Evolutionary conservation across 2,113 vertebrate species (phyloP), one percentile per base, ranked within the genome.

Genomic region (Leptobrachium leishanense): DNA sequence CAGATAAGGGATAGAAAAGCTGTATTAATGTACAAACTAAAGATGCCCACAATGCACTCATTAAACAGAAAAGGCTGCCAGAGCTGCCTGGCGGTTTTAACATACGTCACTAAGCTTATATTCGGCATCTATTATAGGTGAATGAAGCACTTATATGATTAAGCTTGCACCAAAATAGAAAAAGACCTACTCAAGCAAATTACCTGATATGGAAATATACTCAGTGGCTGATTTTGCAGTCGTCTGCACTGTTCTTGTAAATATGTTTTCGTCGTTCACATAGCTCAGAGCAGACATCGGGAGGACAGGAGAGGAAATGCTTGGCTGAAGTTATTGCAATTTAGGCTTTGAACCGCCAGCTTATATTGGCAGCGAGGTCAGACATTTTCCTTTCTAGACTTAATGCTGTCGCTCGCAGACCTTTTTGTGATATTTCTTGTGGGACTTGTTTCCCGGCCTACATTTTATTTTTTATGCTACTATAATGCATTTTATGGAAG

Each of bases 341-440:
- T 89, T 86, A 82, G 84, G 11, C 82, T 66, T 85, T 87, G 85
- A 64, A 75, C 74, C 40, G 84, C 59, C 84, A 59, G 85, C 86
- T 90, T 85, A 85, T 86, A 82, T 87, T 90, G 86, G 85, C 87
- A 87, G 81, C 46, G 73, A 70, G 4, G n/a, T 86, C 83, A 81
- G 10, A 67, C 73, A 81, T 86, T 87, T 85, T 89, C 76, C 76
- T 85, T 78, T 83, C 76, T 57, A 77, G 82, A 84, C 40, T 72
- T 82, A 65, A 72, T 54, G 74, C 50, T 88, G 87, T 83, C 68
- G 53, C 1, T 77, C 81, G 83, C 73, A 76, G 76, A 78, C 77
- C 53, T 83, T 59, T 31, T 82, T 81, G 46, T 72, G 82, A 87
- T 74, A 69, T 4, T 15, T 83, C 65, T 69, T 80, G 54, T 83